Base-by-base conservation (phyloP, 2,113 vertebrate species). In the Pteruthius melanotis region DNA sequence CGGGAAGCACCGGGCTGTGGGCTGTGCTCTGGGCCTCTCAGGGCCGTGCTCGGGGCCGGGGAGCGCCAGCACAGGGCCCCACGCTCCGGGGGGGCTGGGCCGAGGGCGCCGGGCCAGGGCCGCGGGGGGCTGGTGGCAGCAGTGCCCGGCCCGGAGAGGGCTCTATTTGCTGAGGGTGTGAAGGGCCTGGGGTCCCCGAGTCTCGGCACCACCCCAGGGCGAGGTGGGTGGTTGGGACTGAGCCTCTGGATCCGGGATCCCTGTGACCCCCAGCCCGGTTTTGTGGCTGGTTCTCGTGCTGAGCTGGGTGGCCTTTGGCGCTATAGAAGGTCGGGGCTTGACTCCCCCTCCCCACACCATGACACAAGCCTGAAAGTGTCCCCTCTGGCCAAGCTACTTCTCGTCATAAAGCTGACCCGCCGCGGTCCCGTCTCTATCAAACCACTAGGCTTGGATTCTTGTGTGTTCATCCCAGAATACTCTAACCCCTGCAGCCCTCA, bases 391-490 rank as follows among this genome's bases (percentile, higher is more conserved):
- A 1, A 23, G 15, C 27, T 15, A 3, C 37, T 40, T 40, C 57
- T 68, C 4, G 0, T 22, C 4, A 0, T 13, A 21, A 40, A 69
- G 6, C 23, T 3, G 28, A 11, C 30, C 45, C 1, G 0, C 57
- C 10, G 6, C 10, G 4, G 45, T 53, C 23, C 61, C 6, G 5
- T 17, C 47, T 28, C 40, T 15, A 2, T 40, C 5, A 0, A 10
- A 7, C 13, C 11, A 0, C 5, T 10, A 6, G 18, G 3, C 39
- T 50, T 30, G 42, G 54, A 2, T 13, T 70, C 49, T 10, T 11
- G 0, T 8, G 14, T 68, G 0, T 10, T 66, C 0, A 2, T 57
- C n/a, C 53, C 31, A 20, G 27, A 49, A 4, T 15, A 1, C 3
- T 26, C 26, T 19, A 71, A 39, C 8, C 26, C 21, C 12, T 40